Evolutionary conservation across 2,113 vertebrate genomes (phyloP).

Genomic region (Pteruthius melanotis): DNA sequence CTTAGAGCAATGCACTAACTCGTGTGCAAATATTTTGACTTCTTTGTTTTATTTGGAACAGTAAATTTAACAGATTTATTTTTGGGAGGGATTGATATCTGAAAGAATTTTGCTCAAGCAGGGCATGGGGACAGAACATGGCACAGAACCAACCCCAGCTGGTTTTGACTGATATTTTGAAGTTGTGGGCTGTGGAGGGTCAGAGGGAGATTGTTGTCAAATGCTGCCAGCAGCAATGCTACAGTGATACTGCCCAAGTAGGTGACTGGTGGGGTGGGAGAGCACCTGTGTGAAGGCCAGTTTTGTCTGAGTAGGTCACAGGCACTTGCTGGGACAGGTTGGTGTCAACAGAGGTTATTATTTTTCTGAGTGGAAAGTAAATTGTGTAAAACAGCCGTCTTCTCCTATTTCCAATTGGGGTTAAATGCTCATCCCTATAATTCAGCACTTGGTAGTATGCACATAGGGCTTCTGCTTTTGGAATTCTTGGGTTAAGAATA

Average conservation of each 20-base stretch:
- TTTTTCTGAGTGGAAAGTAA: neutral
- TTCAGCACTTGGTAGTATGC: neutral
- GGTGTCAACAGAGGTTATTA: neutral
- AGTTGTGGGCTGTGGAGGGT: neutral
- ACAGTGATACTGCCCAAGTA: neutral
- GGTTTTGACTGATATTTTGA: neutral
- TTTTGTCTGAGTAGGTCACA: neutral
- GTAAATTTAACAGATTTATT: neutral
- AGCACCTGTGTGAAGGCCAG: neutral
- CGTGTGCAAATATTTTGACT: constrained; percentile 37
- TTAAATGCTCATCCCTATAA: neutral
- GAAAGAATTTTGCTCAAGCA: neutral
- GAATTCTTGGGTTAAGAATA: neutral
- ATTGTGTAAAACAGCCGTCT: neutral
- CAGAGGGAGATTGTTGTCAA: neutral
- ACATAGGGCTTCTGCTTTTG: neutral
- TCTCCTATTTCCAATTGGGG: neutral
- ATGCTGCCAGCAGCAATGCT: neutral
- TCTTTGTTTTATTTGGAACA: constrained; percentile 34
- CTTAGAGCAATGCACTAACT: neutral
- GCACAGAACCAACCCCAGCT: neutral
- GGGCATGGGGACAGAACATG: neutral
- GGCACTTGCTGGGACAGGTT: neutral
- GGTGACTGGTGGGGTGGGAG: neutral
- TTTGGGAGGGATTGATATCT: neutral